Evolutionary conservation across 2,113 vertebrate genomes (phyloP).

Genomic region (Recurvirostra avosetta): DNA sequence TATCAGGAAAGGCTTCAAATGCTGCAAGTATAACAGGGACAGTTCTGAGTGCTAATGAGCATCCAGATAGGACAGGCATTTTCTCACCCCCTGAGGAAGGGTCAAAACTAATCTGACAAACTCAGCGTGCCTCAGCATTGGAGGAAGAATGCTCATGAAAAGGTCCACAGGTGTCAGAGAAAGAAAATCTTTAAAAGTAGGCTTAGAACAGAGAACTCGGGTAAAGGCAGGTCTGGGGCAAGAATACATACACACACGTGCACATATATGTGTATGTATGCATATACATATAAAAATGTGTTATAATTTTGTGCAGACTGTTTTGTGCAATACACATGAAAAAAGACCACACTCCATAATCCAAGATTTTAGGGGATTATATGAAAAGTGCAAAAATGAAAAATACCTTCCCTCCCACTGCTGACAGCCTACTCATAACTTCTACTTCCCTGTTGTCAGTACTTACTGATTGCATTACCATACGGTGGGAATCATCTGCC

Average conservation of each 20-base stretch:
- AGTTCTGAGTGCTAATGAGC: constrained; percentile 54
- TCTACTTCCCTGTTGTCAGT: background rate
- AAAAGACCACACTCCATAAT: background rate
- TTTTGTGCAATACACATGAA: background rate
- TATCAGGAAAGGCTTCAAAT: constrained; percentile 55
- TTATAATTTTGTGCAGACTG: background rate
- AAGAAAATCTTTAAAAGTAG: background rate
- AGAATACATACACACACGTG: background rate
- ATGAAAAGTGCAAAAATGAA: background rate
- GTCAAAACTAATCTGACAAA: constrained; percentile 47
- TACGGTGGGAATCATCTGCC: background rate
- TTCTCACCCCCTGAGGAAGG: constrained; percentile 37
- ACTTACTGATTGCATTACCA: background rate
- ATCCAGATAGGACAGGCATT: constrained; percentile 18
- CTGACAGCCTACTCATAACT: background rate
- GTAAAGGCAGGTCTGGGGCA: background rate
- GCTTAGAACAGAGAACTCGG: background rate
- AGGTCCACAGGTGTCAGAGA: constrained; percentile 7
- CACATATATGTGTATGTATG: background rate
- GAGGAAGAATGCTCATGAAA: constrained; percentile 21
- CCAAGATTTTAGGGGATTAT: background rate
- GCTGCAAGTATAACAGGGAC: background rate
- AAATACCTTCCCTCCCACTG: background rate
- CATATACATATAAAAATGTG: background rate
- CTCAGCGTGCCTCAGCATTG: background rate